Conservation (phyloP, 64 coral and sea anemone species). For the Cladopsammia gracilis region DNA sequence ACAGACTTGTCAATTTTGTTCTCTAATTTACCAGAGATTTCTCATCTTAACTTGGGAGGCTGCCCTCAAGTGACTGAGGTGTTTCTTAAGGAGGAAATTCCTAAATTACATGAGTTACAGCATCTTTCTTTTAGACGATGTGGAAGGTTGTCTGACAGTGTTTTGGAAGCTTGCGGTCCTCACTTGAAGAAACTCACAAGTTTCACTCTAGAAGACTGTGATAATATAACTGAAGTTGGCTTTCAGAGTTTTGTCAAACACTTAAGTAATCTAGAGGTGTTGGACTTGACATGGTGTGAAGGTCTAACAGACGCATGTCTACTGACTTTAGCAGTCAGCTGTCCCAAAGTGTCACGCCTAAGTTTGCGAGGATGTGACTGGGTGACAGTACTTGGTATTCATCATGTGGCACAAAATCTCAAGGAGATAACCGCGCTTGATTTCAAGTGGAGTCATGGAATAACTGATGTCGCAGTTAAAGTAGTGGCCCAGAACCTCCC, state of each 20-base stretch:
- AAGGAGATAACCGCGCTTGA: slow-evolving; percentile 68
- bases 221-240: slow-evolving; percentile 87
- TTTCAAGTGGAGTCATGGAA: slow-evolving; percentile 82
- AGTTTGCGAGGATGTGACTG: slow-evolving; percentile 89
- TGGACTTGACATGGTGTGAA: slow-evolving; percentile 92
- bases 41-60: slow-evolving; percentile 79
- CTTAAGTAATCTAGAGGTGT: slow-evolving; percentile 73
- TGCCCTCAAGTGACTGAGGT: slow-evolving; percentile 86
- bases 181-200: slow-evolving; percentile 79
- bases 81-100: slow-evolving; percentile 82
- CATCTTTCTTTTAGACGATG: slow-evolving; percentile 90
- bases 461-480: slow-evolving; percentile 77
- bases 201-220: slow-evolving; percentile 87
- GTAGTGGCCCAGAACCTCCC: slow-evolving; percentile 77
- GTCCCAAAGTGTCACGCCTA: slow-evolving; percentile 71
- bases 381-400: slow-evolving; percentile 73
- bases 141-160: slow-evolving; percentile 81
- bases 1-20: slow-evolving; percentile 85
- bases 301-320: slow-evolving; percentile 83
- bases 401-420: slow-evolving; percentile 71
- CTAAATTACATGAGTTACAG: slow-evolving; percentile 68
- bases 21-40: slow-evolving; percentile 74
- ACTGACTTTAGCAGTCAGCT: slow-evolving; percentile 57
- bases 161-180: slow-evolving; percentile 82
- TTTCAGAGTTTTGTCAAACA: slow-evolving; percentile 77